Base-by-base conservation (phyloP, 2,888 invertebrate species). In the Sinhomidia bicolor region DNA sequence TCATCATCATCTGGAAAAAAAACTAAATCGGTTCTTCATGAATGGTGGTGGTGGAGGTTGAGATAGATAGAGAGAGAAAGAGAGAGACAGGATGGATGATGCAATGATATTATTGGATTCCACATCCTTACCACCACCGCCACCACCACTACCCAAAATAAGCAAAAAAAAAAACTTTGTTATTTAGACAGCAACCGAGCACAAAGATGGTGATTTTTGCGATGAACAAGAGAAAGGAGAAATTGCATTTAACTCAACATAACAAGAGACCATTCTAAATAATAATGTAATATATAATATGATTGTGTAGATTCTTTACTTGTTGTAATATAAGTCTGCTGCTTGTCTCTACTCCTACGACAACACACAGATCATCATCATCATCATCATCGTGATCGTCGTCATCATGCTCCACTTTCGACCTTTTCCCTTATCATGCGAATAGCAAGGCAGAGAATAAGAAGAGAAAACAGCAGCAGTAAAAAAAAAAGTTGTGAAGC, bases 361-460 rank as follows among this genome's bases (percentile, higher is more conserved):
- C 41, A 60, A 32, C 79, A 79, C 79, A 79, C 79, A 79, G 79
- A 79, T 82, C 65, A 82, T 82, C 81, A 41, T 80, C 44, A 14
- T 79, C 60, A 41, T 36, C 78, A 14, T 44, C 76, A 54, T 51
- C 51, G 54, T 29, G 26, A 44, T 71, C 23, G 36, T 36, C 47
- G 20, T 51, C 47, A 20, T 76, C 65, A 44, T 85, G 85, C 78
- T 85, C 85, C 78, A 85, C 85, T 85, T 85, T 85, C 85, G 85
- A 85, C 78, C 85, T 85, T 85, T 84, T 29, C 83, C 20, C 68
- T 32, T 10, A 17, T 14, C 41, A 74, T 26, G 17, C 14, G n/a
- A 60, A 51, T 6, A 79, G 36, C 10, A 23, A 57, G 54, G 54
- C 65, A 76, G 54, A n/a, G n/a, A n/a, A 36, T 7, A 36, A 36